These are phyloP conservation scores for Macroteleia sp. DNA, from an alignment of 2,888 invertebrate species.

Conservation along the genomic window DNA sequence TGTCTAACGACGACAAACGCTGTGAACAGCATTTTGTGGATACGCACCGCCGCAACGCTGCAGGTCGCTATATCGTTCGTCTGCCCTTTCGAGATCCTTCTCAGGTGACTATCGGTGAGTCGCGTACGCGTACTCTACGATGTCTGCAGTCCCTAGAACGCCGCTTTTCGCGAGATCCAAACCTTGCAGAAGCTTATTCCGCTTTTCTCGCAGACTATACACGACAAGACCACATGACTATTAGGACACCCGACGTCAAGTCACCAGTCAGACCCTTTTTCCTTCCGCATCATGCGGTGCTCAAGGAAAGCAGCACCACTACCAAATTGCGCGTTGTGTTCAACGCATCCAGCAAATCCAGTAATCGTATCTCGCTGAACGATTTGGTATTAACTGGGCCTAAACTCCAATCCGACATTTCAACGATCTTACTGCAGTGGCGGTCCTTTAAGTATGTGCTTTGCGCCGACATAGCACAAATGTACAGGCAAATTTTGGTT, in stretches of 20 bases:
- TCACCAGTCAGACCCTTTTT: neutral
- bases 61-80: neutral
- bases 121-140: neutral
- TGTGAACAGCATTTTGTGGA: neutral
- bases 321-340: constrained; percentile 72
- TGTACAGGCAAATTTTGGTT: too few relatives aligned
- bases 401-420: constrained; percentile 6
- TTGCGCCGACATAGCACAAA: too few relatives aligned
- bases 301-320: constrained; percentile 60
- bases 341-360: constrained; percentile 66
- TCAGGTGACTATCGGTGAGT: neutral
- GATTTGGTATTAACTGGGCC: constrained; percentile 1
- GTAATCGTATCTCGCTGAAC: constrained; percentile 57
- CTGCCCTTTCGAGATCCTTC: neutral
- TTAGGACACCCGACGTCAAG: too few relatives aligned
- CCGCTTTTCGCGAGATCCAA: neutral
- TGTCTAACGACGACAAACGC: neutral
- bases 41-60: neutral
- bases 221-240: neutral
- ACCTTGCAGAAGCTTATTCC: neutral
- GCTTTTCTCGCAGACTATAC: neutral
- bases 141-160: neutral
- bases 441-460: too few relatives aligned
- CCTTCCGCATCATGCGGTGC: constrained; percentile 71
- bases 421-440: too few relatives aligned